These are phyloP conservation scores for Enteromius viviparus DNA, from an alignment of 2,797 vertebrate species.

Conservation along the genomic window DNA sequence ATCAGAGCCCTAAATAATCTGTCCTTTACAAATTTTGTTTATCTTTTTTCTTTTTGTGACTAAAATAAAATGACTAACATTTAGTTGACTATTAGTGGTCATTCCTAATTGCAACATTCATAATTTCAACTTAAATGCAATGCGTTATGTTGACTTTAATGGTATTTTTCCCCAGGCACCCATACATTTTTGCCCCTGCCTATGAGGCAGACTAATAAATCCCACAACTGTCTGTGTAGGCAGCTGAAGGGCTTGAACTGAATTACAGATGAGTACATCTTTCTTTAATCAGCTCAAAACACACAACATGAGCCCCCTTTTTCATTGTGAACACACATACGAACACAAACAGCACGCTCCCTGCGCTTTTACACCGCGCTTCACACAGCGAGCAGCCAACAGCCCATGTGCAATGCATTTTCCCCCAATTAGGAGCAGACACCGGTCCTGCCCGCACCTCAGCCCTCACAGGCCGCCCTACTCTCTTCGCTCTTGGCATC, in stretches of 20 bases:
- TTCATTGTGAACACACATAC: slow-evolving; percentile 19
- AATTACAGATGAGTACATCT: slow-evolving; percentile 2
- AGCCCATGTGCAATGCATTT: slow-evolving; percentile 78
- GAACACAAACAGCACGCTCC: slow-evolving; percentile 19
- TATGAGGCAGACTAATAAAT: not conserved
- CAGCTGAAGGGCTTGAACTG: not conserved
- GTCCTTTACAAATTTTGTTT: too few relatives aligned
- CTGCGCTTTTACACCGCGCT: slow-evolving; percentile 28
- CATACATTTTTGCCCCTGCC: not conserved
- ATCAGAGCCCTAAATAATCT: not conserved
- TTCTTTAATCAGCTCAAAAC: slow-evolving; percentile 40
- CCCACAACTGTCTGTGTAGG: not conserved
- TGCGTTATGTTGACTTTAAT: not conserved
- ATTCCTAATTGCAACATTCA: not conserved
- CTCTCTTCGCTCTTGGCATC: slow-evolving; percentile 72
- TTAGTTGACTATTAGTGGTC: not conserved
- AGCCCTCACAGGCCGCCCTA: slow-evolving; percentile 65
- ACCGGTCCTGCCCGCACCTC: slow-evolving; percentile 66
- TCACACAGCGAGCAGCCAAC: slow-evolving; percentile 70
- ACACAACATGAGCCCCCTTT: slow-evolving; percentile 30
- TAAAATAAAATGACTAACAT: not conserved
- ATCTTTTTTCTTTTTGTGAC: not conserved
- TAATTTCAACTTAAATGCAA: not conserved
- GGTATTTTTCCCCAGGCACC: not conserved
- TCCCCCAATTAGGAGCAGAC: slow-evolving; percentile 81